Percentiles rank a stretch among this genome's conserved stretches.
phyloP scores from a whole-genome alignment of 2,113 vertebrate species.

The Indicator maculatus region DNA sequence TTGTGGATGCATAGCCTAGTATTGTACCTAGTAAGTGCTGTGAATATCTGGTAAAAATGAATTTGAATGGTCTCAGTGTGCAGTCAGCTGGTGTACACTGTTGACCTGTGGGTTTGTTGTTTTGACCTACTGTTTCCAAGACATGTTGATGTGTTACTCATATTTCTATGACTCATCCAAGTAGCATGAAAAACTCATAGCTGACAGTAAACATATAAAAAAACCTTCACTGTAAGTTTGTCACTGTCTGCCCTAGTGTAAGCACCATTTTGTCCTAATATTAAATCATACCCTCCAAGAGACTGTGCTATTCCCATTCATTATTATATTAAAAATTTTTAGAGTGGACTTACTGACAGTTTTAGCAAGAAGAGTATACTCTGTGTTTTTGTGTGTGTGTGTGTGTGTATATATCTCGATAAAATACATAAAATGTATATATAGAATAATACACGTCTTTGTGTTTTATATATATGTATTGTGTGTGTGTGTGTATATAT shows the following conservation, averaged over 20 bases:
- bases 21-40: background rate
- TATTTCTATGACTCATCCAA: constrained; percentile 60
- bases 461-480: background rate
- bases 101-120: constrained; percentile 61
- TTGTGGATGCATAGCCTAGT: background rate
- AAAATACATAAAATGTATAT: background rate
- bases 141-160: constrained; percentile 43
- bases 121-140: constrained; percentile 61
- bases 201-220: constrained; percentile 55
- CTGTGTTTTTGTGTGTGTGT: background rate
- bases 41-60: background rate
- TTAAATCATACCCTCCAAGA: background rate
- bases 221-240: background rate
- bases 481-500: too few relatives aligned
- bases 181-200: constrained; percentile 37
- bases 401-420: background rate
- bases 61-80: background rate
- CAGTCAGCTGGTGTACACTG: background rate
- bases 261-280: background rate
- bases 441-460: background rate
- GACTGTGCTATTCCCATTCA: background rate
- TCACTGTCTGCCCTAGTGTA: background rate
- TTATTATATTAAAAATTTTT: background rate
- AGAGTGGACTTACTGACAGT: background rate
- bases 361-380: background rate